Conservation (phyloP, 1,140 invertebrate genomes). For the Hetaerina americana region DNA sequence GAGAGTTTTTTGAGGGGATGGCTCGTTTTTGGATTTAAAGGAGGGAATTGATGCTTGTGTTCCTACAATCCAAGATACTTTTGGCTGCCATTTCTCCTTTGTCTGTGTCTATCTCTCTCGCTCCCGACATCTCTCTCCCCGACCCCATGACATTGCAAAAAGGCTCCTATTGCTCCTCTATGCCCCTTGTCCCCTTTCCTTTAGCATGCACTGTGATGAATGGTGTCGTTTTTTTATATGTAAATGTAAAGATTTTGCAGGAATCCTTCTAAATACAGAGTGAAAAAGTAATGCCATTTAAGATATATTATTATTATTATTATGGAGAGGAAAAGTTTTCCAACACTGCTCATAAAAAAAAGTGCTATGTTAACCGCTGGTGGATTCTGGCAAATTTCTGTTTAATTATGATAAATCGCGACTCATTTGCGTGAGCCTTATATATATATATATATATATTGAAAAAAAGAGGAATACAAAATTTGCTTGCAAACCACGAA, state of each 20-base stretch:
- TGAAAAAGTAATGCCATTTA: neutral
- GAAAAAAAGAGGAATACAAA: neutral
- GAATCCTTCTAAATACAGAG: neutral
- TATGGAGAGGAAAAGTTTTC: neutral
- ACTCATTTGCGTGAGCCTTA: neutral
- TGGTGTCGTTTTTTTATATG: neutral
- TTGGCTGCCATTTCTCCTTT: neutral
- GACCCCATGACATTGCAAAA: neutral
- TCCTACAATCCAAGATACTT: neutral
- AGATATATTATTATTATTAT: neutral
- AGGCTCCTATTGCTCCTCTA: neutral
- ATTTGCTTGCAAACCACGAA: neutral
- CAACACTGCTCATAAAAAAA: neutral
- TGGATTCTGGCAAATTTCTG: neutral
- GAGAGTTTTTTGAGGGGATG: neutral
- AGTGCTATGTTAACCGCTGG: neutral
- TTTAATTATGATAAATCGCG: neutral
- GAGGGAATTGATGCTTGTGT: neutral
- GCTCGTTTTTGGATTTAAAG: neutral
- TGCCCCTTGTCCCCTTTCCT: neutral
- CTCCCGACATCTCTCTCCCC: neutral
- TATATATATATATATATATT: too few species aligned
- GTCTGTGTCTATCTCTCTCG: neutral
- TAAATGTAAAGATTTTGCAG: neutral
- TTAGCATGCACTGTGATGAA: neutral